These are phyloP conservation scores for Tachycineta bicolor DNA, from an alignment of 2,113 vertebrate species.

Conservation along the genomic window DNA sequence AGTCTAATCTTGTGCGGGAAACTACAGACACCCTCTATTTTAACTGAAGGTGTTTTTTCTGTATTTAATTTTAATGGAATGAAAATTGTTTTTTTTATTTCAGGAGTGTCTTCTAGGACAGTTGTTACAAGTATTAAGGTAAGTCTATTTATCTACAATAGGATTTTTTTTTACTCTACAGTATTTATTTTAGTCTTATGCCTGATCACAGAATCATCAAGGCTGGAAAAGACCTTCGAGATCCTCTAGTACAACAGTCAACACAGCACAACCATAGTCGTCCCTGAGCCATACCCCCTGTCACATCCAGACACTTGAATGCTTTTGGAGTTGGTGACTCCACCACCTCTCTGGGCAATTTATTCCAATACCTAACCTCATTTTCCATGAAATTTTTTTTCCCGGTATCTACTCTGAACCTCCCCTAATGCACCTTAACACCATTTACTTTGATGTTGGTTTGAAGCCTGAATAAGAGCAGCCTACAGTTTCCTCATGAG, in stretches of 20 bases:
- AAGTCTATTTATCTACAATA: not conserved
- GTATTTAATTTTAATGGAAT: not conserved
- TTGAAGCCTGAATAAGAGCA: not conserved
- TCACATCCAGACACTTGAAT: not conserved
- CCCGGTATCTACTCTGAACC: not conserved
- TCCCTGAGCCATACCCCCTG: no score
- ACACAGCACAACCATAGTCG: no score
- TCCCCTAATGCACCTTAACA: not conserved
- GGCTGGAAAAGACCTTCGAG: not conserved
- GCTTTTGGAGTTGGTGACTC: not conserved
- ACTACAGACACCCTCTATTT: not conserved
- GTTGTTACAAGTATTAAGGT: not conserved
- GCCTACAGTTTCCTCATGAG: not conserved
- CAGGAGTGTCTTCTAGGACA: not conserved
- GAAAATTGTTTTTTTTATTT: not conserved
- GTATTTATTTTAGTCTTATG: not conserved
- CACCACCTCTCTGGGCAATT: not conserved
- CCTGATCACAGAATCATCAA: not conserved
- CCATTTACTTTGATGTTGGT: not conserved
- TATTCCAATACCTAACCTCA: not conserved
- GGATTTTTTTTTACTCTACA: not conserved
- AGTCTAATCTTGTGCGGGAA: no score
- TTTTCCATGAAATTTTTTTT: not conserved
- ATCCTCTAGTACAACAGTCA: not conserved
- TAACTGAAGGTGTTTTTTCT: not conserved